Percentiles rank a stretch among this genome's conserved stretches.
phyloP scores from a whole-genome alignment of 64 coral and sea anemone species.

The Trachythela sp. region DNA sequence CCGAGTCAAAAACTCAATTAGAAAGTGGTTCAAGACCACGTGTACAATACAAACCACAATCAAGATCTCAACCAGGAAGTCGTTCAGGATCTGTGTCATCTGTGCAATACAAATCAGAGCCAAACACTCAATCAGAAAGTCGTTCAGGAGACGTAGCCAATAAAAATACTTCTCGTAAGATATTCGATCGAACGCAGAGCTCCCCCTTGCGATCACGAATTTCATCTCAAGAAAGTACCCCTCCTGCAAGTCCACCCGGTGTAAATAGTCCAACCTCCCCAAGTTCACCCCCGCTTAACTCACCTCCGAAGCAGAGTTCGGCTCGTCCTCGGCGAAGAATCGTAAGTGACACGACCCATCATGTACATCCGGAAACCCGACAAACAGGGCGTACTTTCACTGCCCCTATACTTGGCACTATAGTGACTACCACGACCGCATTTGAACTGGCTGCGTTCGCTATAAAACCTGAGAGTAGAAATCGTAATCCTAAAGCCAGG shows the following conservation, averaged over 20 bases:
- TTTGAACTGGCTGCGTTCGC: background rate
- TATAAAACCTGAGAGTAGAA: background rate
- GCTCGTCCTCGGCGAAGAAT: background rate
- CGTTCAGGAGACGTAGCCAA: background rate
- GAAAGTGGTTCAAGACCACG: too few species aligned
- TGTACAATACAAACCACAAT: too few species aligned
- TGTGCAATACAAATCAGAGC: background rate
- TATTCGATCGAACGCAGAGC: background rate
- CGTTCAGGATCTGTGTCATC: background rate
- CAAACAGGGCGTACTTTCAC: background rate
- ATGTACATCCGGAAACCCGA: background rate
- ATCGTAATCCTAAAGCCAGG: background rate
- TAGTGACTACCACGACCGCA: background rate
- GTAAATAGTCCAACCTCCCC: background rate
- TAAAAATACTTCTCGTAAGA: background rate
- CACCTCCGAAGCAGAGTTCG: background rate
- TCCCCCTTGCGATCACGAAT: background rate
- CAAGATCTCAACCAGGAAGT: too few species aligned
- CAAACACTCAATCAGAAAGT: background rate
- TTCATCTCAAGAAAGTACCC: background rate
- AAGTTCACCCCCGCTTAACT: background rate
- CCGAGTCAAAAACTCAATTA: background rate
- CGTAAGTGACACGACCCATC: background rate
- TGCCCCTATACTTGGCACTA: background rate
- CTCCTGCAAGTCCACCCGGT: background rate